Base-by-base conservation (phyloP, 2,113 vertebrate genomes). In the Cottus gobio region DNA sequence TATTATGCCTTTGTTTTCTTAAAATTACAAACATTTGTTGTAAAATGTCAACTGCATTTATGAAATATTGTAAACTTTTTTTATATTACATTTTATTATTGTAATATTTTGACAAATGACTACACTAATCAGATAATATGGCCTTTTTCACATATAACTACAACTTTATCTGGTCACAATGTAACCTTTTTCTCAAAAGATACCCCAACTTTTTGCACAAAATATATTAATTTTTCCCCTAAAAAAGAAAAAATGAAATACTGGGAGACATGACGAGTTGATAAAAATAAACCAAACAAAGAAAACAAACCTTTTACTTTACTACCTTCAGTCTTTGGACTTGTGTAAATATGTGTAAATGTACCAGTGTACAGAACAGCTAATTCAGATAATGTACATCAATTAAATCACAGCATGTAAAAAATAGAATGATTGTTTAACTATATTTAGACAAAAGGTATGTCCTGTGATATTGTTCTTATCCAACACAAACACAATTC, bases 401-500 rank as follows among this genome's bases (percentile, higher is more conserved):
- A 26, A 85, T 56, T 76, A 63, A 75, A 82, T 86, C 54, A 80
- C 66, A 77, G 70, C 37, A 61, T 77, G 26, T 44, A 62, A 71
- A 72, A 65, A 80, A 63, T 2, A 74, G 50, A 75, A 42, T 4
- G 28, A 39, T 67, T 69, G 46, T 77, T 76, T 36, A 30, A 77
- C 54, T 20, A 79, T 76, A 82, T 84, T 81, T 65, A 71, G 67
- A 71, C 75, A 78, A 74, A 73, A 58, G 64, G 65, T 85, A 80
- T 74, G 75, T 62, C 68, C 68, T 61, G 64, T 72, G 44, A 71
- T 77, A 80, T 72, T 82, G 68, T 73, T 87, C 62, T 72, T 69
- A 77, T 46, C 71, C 79, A 84, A 68, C 75, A 87, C 67, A 83
- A 81, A 78, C 71, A 85, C 85, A 74, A 70, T 31, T 83, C 60